Percentiles rank a stretch among this genome's conserved stretches.
Evolutionary conservation across 2,113 vertebrate genomes (phyloP).

Genomic region (Myotis yumanensis): DNA sequence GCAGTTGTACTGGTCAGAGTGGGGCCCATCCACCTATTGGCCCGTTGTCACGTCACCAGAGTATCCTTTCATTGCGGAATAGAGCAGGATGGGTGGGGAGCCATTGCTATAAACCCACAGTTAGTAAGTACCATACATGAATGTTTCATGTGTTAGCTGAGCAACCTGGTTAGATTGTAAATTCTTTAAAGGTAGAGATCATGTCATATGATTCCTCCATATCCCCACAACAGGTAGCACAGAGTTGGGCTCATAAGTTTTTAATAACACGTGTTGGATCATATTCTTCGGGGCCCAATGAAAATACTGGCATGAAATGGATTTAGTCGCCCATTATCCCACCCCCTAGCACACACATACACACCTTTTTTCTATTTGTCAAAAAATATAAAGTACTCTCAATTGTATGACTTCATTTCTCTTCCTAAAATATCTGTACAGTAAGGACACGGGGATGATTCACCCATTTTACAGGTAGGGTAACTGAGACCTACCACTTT

Average conservation of each 20-base stretch:
- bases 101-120: background rate
- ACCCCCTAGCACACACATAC: background rate
- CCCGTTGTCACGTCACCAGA: background rate
- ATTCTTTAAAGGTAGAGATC: constrained; percentile 30
- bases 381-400: constrained; percentile 10
- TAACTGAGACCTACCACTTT: background rate
- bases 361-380: background rate
- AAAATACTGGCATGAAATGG: background rate
- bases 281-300: background rate
- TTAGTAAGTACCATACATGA: background rate
- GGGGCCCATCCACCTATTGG: background rate
- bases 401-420: background rate
- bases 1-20: no score
- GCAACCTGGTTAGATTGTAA: background rate
- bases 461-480: background rate
- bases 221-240: background rate
- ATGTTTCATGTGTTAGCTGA: background rate
- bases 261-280: background rate
- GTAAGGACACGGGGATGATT: background rate
- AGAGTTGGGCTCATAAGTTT: background rate
- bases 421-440: background rate
- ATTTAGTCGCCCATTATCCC: background rate
- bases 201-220: background rate
- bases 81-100: background rate
- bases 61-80: background rate